A percentile compares a stretch with the other conserved stretches of the same genome.
Evolutionary conservation across 2,113 vertebrate species (phyloP).

Genomic region (Sceloporus undulatus): DNA sequence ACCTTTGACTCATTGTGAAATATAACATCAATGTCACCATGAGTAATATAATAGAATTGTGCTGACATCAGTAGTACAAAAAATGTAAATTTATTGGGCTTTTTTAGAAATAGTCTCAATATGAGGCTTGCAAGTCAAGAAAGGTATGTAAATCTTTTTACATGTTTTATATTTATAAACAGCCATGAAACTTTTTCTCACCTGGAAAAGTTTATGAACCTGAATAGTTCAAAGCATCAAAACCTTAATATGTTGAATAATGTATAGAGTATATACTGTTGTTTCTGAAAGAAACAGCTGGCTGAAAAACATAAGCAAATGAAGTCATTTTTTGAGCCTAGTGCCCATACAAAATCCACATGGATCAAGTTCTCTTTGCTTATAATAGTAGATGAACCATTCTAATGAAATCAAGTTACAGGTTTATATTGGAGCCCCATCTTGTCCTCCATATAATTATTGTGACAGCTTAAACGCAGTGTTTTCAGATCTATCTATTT

Average conservation of each 20-base stretch:
- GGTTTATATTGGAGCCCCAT: constrained; percentile 44
- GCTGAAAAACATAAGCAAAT: constrained; percentile 71
- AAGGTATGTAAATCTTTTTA: no score
- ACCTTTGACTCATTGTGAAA: no score
- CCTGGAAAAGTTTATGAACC: constrained; percentile 48
- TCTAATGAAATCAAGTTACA: constrained; percentile 61
- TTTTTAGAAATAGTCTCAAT: no score
- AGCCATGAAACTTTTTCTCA: constrained; percentile 37
- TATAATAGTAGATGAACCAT: constrained; percentile 55
- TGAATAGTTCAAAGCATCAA: constrained; percentile 68
- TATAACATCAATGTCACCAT: no score
- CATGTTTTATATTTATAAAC: neutral
- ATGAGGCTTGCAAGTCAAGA: no score
- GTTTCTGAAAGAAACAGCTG: constrained; percentile 68
- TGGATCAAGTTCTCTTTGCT: constrained; percentile 43
- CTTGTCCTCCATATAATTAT: constrained; percentile 62
- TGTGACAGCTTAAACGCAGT: constrained; percentile 65
- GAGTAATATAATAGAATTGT: no score
- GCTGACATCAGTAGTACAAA: no score
- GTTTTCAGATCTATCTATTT: constrained; percentile 28
- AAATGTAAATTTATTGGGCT: no score
- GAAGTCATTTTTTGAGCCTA: constrained; percentile 66
- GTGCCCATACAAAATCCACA: constrained; percentile 61
- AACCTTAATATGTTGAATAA: constrained; percentile 52
- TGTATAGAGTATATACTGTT: constrained; percentile 39